These are phyloP conservation scores for Nannoperca australis DNA, from an alignment of 2,797 vertebrate species.

Conservation along the genomic window DNA sequence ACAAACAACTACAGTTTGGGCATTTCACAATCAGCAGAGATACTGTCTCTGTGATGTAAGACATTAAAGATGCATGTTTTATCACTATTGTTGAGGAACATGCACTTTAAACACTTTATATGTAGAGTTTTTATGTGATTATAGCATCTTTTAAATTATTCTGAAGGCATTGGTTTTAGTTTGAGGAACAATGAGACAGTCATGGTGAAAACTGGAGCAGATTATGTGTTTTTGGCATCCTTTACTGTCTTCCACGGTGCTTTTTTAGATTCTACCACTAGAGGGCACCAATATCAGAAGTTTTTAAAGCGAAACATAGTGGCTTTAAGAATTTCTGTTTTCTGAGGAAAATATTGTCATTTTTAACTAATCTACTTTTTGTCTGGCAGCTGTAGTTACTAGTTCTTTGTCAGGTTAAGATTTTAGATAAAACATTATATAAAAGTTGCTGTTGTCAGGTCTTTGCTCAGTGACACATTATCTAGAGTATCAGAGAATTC, in stretches of 20 bases:
- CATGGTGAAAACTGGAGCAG: neutral
- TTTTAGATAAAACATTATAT: neutral
- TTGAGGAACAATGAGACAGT: neutral
- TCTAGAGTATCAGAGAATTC: neutral
- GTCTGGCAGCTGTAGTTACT: neutral
- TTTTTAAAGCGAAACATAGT: neutral
- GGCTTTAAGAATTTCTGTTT: neutral
- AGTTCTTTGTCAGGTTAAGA: neutral
- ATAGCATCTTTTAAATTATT: neutral
- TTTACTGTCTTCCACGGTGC: neutral
- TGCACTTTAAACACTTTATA: neutral
- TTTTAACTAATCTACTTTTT: neutral
- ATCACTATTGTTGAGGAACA: neutral
- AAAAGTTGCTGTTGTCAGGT: neutral
- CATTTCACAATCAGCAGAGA: slow-evolving; percentile 14
- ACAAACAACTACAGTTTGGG: slow-evolving; percentile 22
- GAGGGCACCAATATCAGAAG: neutral
- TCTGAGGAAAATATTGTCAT: neutral
- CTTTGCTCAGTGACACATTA: neutral
- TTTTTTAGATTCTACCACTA: neutral
- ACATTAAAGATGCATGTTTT: neutral
- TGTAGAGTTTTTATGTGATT: neutral
- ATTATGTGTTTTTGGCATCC: neutral
- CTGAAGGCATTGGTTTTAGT: neutral
- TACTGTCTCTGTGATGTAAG: neutral